Evolutionary conservation across 2,113 vertebrate genomes (phyloP).

Genomic region (Orcinus orca): DNA sequence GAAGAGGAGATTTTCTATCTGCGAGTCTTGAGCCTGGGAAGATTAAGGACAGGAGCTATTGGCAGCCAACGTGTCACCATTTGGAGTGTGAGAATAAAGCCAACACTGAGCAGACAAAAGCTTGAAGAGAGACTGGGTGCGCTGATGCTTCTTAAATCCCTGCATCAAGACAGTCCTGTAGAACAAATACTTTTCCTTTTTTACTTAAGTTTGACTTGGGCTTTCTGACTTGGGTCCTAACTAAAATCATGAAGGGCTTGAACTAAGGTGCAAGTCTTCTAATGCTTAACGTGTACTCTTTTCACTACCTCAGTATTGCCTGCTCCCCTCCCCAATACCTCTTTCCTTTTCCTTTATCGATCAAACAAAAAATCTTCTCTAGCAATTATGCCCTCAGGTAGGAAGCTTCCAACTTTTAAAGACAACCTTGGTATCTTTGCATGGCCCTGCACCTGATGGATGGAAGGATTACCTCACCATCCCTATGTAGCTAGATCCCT

Average conservation of each 20-base stretch:
- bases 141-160: neutral
- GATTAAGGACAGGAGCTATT: neutral
- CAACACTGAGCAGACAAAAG: neutral
- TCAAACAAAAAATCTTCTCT: neutral
- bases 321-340: neutral
- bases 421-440: neutral
- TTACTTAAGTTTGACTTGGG: neutral
- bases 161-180: neutral
- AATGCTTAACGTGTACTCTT: neutral
- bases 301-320: neutral
- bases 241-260: neutral
- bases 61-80: neutral
- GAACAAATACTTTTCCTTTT: neutral
- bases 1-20: neutral
- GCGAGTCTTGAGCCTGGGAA: neutral
- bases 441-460: neutral
- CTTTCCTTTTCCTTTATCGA: neutral
- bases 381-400: neutral
- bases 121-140: neutral
- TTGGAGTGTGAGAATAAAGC: neutral
- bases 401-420: neutral
- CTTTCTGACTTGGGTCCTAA: neutral
- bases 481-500: neutral
- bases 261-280: neutral
- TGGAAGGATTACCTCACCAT: neutral